phyloP scores from a whole-genome alignment of 2,113 vertebrate species.

The Gallinago paraguaiae region DNA sequence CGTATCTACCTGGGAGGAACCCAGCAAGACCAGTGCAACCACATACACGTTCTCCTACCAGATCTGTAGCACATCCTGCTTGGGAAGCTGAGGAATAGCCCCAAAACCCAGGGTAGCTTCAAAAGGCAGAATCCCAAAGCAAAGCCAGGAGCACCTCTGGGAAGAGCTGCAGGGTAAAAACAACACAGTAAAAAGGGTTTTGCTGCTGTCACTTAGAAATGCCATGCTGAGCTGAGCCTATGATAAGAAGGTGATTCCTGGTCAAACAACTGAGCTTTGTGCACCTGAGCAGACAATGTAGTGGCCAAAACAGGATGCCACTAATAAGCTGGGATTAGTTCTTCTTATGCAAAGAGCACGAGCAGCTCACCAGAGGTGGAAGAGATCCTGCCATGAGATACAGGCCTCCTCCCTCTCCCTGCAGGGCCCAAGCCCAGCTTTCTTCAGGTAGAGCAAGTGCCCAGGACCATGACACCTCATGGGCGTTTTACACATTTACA shows the following conservation, averaged over 20 bases:
- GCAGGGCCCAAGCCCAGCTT: not conserved
- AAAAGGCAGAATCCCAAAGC: not conserved
- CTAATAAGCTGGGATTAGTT: not conserved
- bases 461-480: not conserved
- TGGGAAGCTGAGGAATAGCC: not conserved
- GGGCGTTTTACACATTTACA: not conserved
- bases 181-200: not conserved
- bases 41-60: not conserved
- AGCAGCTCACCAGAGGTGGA: not conserved
- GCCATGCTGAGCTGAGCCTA: not conserved
- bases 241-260: not conserved
- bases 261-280: not conserved
- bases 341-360: not conserved
- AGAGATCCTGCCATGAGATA: not conserved
- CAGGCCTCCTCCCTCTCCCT: not conserved
- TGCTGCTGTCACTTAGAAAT: not conserved
- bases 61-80: not conserved
- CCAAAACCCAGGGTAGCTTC: not conserved
- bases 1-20: not conserved
- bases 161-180: not conserved
- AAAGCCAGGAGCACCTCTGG: not conserved
- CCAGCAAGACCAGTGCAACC: not conserved
- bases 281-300: not conserved
- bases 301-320: not conserved
- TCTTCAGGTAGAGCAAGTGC: not conserved